Evolutionary conservation across 2,113 vertebrate species (phyloP).

Genomic region (Psilopogon haemacephalus): DNA sequence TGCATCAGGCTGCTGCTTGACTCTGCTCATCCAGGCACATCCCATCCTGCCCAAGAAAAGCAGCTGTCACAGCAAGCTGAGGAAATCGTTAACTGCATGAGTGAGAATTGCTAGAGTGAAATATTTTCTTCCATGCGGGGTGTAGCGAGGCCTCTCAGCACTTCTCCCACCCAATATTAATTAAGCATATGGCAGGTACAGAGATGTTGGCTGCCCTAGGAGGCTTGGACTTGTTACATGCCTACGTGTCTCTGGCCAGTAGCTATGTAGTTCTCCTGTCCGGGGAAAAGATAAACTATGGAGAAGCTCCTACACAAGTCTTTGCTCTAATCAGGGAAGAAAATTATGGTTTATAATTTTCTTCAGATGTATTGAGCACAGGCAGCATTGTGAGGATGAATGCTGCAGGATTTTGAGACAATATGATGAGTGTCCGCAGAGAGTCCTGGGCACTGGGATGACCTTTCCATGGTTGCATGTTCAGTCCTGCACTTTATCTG

Average conservation of each 20-base stretch:
- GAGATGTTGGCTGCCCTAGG: neutral
- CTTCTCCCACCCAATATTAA: neutral
- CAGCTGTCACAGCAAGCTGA: neutral
- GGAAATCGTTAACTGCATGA: neutral
- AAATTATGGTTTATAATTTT: neutral
- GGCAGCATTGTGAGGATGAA: neutral
- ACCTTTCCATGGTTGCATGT: neutral
- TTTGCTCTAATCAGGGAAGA: neutral
- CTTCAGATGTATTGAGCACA: neutral
- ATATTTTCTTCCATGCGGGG: neutral
- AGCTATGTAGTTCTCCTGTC: neutral
- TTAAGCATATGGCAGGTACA: neutral
- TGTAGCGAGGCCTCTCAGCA: neutral
- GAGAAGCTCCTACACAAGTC: neutral
- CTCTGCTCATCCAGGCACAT: neutral
- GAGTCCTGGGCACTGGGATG: neutral
- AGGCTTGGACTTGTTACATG: neutral
- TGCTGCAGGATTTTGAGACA: neutral
- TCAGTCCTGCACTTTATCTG: neutral
- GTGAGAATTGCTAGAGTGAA: constrained; percentile 1
- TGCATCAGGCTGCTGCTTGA: neutral
- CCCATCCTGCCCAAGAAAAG: neutral
- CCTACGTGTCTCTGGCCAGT: neutral
- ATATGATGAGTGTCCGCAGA: neutral
- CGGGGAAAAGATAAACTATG: neutral